Evolutionary conservation across 2,797 vertebrate species (phyloP).

Genomic region (Syngnathus acus): DNA sequence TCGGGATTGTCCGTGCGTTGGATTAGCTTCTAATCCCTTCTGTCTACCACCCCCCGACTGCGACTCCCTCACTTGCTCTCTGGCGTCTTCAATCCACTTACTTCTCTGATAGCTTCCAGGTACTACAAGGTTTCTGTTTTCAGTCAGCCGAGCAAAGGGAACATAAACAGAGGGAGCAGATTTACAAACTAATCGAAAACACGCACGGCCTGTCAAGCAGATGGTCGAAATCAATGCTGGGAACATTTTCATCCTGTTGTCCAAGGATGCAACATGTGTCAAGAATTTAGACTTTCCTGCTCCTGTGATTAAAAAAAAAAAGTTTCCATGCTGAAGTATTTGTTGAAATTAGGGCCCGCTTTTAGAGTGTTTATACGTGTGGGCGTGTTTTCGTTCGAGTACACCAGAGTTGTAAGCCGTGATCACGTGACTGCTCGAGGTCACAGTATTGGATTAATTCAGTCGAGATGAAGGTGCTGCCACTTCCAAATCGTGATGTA

Average conservation of each 20-base stretch:
- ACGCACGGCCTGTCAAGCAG: conserved; percentile 20
- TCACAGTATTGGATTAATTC: conserved; percentile 40
- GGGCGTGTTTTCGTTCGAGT: neutral
- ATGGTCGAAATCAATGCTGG: conserved; percentile 10
- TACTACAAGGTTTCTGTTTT: conserved; percentile 32
- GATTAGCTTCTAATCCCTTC: conserved; percentile 64
- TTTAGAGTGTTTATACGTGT: neutral
- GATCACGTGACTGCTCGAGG: conserved; percentile 33
- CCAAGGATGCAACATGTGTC: neutral
- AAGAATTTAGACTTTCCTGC: neutral
- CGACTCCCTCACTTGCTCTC: conserved; percentile 46
- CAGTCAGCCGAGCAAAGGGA: conserved; percentile 40
- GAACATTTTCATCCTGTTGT: conserved; percentile 1
- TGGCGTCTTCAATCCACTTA: conserved; percentile 63
- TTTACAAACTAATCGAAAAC: conserved; percentile 15
- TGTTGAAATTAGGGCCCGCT: neutral
- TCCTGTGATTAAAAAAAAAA: neutral
- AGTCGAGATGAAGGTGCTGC: conserved; percentile 3
- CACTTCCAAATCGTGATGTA: conserved; percentile 15
- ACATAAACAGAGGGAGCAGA: conserved; percentile 24
- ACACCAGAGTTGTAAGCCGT: conserved; percentile 27
- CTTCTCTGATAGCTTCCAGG: conserved; percentile 29
- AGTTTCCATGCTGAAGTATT: neutral
- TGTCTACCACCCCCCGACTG: conserved; percentile 41
- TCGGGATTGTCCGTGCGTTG: conserved; percentile 46